These are phyloP conservation scores for Henricia sp. DNA, from an alignment of 53 echinoderm and acorn worm genomes.

Conservation along the genomic window DNA sequence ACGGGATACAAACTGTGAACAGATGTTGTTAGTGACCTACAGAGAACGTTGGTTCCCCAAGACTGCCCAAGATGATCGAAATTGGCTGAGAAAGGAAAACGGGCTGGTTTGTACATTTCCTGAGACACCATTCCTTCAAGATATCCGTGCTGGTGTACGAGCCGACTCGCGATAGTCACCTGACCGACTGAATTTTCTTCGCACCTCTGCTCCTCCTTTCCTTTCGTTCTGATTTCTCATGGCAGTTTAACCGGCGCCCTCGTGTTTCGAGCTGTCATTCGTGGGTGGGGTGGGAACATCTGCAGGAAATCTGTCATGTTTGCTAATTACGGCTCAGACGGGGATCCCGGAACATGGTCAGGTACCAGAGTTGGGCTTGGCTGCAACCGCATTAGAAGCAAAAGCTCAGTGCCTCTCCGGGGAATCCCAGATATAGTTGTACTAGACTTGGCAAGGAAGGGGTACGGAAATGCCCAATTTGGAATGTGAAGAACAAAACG, in stretches of 20 bases:
- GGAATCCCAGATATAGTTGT: constrained; percentile 28
- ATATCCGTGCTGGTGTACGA: constrained; percentile 4
- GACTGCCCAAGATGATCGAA: not conserved
- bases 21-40: constrained; percentile 13
- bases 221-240: constrained; percentile 16
- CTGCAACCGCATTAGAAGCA: constrained; percentile 3
- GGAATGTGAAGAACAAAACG: constrained; percentile 20
- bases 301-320: constrained; percentile 56
- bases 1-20: constrained; percentile 37
- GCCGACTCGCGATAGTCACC: constrained; percentile 19
- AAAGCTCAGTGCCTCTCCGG: not conserved
- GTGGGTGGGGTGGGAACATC: constrained; percentile 61
- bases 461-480: constrained; percentile 56
- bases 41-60: constrained; percentile 9
- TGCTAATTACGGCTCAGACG: constrained; percentile 45
- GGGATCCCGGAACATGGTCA: constrained; percentile 8
- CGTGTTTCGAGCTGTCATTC: constrained; percentile 40
- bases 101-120: constrained; percentile 15
- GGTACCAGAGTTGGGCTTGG: constrained; percentile 21
- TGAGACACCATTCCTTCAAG: not conserved
- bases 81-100: constrained; percentile 24
- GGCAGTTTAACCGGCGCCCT: constrained; percentile 49
- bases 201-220: not conserved
- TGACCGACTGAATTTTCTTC: not conserved
- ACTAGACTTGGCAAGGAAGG: constrained; percentile 48